phyloP scores from a whole-genome alignment of 2,888 invertebrate genomes.

The Eupithecia pulchellata region DNA sequence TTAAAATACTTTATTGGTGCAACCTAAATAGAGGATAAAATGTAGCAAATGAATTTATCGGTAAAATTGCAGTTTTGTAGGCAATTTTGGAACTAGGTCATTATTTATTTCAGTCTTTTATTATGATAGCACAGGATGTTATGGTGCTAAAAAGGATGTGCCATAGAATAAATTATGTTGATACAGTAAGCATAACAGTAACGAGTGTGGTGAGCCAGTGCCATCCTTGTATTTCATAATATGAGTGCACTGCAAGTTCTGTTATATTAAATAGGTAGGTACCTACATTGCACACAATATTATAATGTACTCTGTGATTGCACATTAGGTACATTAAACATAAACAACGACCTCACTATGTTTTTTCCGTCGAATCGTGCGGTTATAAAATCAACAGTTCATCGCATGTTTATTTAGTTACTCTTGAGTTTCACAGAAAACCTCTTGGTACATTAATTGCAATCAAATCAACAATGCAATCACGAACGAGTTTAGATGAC shows the following conservation, averaged over 20 bases:
- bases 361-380: slow-evolving; percentile 30
- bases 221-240: neutral
- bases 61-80: neutral
- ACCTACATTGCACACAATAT: no score
- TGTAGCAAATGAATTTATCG: neutral
- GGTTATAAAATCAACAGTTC: slow-evolving; percentile 40
- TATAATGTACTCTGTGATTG: no score
- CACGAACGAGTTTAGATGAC: neutral
- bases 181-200: neutral
- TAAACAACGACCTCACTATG: neutral
- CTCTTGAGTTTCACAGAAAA: slow-evolving; percentile 15
- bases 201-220: neutral
- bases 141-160: neutral
- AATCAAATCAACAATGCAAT: neutral
- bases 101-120: neutral
- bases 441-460: neutral
- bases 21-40: neutral
- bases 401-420: slow-evolving; percentile 37
- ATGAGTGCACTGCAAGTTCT: neutral
- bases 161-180: neutral
- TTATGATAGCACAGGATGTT: neutral
- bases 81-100: neutral
- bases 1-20: neutral
- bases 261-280: neutral
- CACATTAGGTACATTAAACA: neutral